Base-by-base conservation (phyloP, 2,888 invertebrate genomes). In the Patella caerulea region DNA sequence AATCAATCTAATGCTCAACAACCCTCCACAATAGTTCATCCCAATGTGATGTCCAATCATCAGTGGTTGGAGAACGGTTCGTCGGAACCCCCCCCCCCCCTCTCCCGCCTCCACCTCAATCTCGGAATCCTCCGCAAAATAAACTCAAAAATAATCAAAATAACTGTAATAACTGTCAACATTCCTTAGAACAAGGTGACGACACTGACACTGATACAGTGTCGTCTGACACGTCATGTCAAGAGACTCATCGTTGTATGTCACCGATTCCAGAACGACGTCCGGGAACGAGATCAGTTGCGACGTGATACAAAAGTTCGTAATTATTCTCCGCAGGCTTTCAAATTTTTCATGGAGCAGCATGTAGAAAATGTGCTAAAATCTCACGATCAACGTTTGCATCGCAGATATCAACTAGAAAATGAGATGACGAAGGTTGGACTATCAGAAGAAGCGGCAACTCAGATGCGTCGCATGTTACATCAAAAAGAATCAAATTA, bases 281-380 rank as follows among this genome's bases (percentile, higher is more conserved):
- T 90, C 96, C 96, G 87, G 96, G 95, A 95, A 90, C 85, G 87
- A 52, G 90, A 90, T 72, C 97, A 97, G 86, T 97, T 98, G 91
- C 94, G 98, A 79, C 94, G 96, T 83, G 97, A 97, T 90, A 96
- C 96, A 85, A 96, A 96, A 92, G 90, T 97, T 75, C 85, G 88
- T 83, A 97, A 97, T 91, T 98, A 98, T 92, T 98, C 98, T 15
- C 97, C 98, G 1, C 91, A 98, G 91, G 99, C 99, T 11, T 99
- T 97, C 92, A 98, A 99, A 92, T 99, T 99, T 92, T 99, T 96
- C 92, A 99, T 99, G 99, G 99, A 99, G 91, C 99, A 99, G 91
- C 99, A 99, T 91, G 96, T 99, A 52, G 99, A 99, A 92, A 98
- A 99, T 91, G 95, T 99, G 72, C 94, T 99, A 71, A 98, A 99